Conservation (phyloP, 1,140 invertebrate species). For the Cydia fagiglandana region DNA sequence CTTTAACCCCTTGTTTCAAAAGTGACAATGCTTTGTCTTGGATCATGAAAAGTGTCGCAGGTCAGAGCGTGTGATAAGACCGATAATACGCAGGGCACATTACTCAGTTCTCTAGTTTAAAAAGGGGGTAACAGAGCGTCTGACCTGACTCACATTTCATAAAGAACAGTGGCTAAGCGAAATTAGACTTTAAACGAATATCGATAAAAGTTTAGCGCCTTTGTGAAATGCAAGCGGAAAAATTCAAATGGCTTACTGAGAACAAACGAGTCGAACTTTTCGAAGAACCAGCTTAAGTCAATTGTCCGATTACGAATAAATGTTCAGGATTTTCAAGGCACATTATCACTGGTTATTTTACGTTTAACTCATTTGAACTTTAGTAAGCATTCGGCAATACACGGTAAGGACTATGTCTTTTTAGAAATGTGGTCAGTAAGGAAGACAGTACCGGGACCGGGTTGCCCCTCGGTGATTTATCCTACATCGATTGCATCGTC, state of each 20-base stretch:
- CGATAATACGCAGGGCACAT: slow-evolving; percentile 45
- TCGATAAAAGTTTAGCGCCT: background rate
- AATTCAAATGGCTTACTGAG: background rate
- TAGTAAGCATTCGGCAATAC: background rate
- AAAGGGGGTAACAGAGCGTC: background rate
- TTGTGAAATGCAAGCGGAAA: background rate
- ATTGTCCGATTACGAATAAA: background rate
- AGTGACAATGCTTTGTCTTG: background rate
- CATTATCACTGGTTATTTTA: background rate
- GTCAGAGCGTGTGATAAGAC: slow-evolving; percentile 43
- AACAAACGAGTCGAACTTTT: background rate
- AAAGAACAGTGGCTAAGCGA: background rate
- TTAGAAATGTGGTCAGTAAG: background rate
- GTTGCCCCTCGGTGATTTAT: slow-evolving; percentile 19
- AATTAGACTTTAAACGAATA: background rate
- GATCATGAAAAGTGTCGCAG: slow-evolving; percentile 3
- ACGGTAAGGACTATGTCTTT: background rate
- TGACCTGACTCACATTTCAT: background rate
- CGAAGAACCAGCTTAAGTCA: background rate
- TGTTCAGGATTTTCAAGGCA: background rate
- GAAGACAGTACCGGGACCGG: slow-evolving; percentile 8
- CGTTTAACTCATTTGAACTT: background rate
- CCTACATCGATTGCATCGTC: slow-evolving; percentile 24
- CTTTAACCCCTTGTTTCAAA: background rate
- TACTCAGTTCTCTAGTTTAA: slow-evolving; percentile 33